Percentiles rank a stretch among this genome's conserved stretches.
Evolutionary conservation across 2,113 vertebrate genomes (phyloP).

Genomic region (Heterotis niloticus): DNA sequence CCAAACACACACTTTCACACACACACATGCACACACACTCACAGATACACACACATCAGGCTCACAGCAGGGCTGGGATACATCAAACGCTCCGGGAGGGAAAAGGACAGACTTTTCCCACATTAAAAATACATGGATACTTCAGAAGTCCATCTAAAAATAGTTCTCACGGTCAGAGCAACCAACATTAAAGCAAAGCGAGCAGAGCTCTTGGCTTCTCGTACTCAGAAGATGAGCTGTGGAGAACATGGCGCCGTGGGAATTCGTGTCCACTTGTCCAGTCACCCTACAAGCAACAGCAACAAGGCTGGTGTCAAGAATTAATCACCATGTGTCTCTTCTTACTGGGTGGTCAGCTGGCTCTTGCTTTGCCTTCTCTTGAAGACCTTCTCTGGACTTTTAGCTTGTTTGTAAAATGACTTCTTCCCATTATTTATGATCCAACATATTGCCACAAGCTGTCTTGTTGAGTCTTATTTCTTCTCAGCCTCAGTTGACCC

Average conservation of each 20-base stretch:
- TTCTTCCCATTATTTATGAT: neutral
- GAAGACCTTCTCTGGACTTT: neutral
- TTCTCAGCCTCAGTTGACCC: neutral
- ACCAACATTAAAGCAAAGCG: conserved; percentile 67
- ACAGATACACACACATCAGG: conserved; percentile 37
- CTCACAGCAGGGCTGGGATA: conserved; percentile 88
- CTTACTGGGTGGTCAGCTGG: conserved; percentile 22
- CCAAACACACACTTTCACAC: conserved; percentile 60
- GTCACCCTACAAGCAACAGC: neutral
- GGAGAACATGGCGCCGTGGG: neutral
- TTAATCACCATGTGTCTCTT: conserved; percentile 9
- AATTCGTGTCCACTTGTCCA: conserved; percentile 6
- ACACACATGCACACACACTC: conserved; percentile 42
- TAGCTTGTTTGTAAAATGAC: neutral
- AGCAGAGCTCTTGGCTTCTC: conserved; percentile 27
- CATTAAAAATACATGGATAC: conserved; percentile 95
- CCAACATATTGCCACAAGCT: neutral
- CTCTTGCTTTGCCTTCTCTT: neutral
- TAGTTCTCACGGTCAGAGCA: conserved; percentile 87
- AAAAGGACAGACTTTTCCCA: conserved; percentile 99
- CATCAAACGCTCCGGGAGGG: conserved; percentile 93
- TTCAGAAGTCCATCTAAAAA: conserved; percentile 96
- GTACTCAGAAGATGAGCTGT: conserved; percentile 9
- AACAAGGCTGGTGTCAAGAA: neutral
- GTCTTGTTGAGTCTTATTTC: neutral